Evolutionary conservation across 2,113 vertebrate species (phyloP).

Genomic region (Mus pahari): DNA sequence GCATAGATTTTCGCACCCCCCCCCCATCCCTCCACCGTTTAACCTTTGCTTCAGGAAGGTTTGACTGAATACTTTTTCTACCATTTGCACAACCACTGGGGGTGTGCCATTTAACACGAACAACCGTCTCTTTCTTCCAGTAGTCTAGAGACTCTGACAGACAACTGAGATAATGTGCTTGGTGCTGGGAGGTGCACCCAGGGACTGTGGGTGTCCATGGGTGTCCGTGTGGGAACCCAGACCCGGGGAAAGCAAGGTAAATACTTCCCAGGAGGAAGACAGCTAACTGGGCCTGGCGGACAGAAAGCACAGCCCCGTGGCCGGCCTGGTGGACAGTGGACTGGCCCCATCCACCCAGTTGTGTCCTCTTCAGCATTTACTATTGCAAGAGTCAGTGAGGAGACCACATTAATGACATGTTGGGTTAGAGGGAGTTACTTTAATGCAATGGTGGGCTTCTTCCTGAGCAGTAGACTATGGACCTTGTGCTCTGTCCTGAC

Average conservation of each 20-base stretch:
- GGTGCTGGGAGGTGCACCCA: not conserved
- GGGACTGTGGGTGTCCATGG: not conserved
- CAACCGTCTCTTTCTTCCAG: not conserved
- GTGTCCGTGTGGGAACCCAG: not conserved
- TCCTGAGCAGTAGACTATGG: not conserved
- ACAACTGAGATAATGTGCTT: not conserved
- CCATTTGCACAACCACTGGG: not conserved
- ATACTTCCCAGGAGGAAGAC: not conserved
- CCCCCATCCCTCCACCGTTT: not conserved
- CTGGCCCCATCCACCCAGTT: not conserved
- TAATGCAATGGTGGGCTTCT: not conserved
- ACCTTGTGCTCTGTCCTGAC: not conserved
- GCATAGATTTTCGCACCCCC: not conserved
- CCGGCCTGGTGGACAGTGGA: not conserved
- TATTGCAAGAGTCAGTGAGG: not conserved
- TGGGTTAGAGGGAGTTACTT: not conserved
- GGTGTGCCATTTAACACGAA: not conserved
- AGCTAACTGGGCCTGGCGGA: not conserved
- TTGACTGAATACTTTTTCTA: not conserved
- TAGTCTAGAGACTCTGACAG: not conserved
- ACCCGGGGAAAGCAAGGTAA: not conserved
- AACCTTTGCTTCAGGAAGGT: not conserved
- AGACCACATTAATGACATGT: accelerated
- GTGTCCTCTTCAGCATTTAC: not conserved
- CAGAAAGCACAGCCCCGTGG: not conserved